phyloP scores from a whole-genome alignment of 2,797 vertebrate genomes.

The Morus bassanus region DNA sequence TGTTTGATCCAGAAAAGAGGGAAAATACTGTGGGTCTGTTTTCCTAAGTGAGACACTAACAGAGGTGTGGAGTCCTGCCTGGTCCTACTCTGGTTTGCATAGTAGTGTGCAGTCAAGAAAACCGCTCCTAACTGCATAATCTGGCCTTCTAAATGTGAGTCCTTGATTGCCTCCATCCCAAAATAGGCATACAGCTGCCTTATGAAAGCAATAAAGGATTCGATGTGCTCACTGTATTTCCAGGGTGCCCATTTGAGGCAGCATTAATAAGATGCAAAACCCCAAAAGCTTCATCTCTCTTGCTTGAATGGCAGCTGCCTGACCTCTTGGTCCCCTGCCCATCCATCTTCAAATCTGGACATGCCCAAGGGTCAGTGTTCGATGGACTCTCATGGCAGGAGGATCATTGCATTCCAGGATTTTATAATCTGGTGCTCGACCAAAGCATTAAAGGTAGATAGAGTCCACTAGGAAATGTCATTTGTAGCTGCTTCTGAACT shows the following conservation, averaged over 20 bases:
- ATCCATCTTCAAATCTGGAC: background rate
- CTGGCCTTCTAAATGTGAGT: background rate
- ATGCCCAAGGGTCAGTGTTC: background rate
- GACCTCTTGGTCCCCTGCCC: background rate
- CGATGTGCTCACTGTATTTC: background rate
- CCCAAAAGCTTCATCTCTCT: background rate
- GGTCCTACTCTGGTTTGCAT: background rate
- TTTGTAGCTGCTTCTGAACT: background rate
- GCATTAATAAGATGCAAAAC: background rate
- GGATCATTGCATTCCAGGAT: background rate
- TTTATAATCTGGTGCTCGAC: background rate
- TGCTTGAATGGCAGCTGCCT: background rate
- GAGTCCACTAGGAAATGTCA: background rate
- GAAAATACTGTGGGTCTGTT: background rate
- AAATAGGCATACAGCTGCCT: background rate
- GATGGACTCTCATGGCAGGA: background rate
- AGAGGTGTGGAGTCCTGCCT: background rate
- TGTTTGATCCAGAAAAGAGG: background rate
- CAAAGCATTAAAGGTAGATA: background rate
- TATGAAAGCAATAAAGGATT: background rate
- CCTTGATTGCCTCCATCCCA: background rate
- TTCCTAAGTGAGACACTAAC: slow-evolving; percentile 7
- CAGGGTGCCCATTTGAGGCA: background rate
- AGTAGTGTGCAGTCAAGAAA: background rate
- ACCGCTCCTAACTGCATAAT: background rate